Evolutionary conservation across 2,888 invertebrate species (phyloP).

Genomic region (Eumacrocentrus americanus): DNA sequence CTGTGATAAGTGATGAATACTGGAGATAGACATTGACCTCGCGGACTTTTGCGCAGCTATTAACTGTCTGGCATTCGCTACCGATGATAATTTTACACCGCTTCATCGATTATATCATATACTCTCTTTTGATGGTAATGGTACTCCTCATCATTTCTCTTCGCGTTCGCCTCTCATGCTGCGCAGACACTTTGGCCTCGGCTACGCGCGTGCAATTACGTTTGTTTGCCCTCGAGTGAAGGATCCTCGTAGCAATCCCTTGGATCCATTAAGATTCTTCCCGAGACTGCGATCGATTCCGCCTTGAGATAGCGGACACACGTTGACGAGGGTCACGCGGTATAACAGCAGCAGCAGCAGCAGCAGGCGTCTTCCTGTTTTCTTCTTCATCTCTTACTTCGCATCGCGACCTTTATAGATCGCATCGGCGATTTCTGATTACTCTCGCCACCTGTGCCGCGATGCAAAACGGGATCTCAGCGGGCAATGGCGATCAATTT

Average conservation of each 20-base stretch:
- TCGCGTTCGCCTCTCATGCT: background rate
- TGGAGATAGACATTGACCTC: conserved; percentile 12
- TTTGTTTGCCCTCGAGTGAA: conserved; percentile 42
- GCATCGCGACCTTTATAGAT: background rate
- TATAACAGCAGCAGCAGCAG: background rate
- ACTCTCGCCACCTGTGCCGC: background rate
- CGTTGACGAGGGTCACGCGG: conserved; percentile 18
- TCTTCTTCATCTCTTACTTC: background rate
- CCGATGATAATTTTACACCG: conserved; percentile 48
- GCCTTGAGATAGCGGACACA: conserved; percentile 43
- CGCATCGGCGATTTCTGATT: background rate
- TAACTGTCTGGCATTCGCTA: conserved; percentile 44
- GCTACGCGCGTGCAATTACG: conserved; percentile 46
- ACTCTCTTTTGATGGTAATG: conserved; percentile 3
- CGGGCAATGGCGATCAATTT: too few species aligned
- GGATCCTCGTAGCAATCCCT: conserved; percentile 39
- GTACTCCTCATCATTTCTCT: conserved; percentile 25
- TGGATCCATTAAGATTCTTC: conserved; percentile 51
- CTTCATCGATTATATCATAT: conserved; percentile 49
- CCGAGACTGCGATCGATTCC: conserved; percentile 42
- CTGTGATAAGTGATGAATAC: conserved; percentile 18
- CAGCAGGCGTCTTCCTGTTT: too few species aligned
- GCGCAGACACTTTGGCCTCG: background rate
- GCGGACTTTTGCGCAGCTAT: conserved; percentile 35
- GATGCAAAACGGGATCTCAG: background rate